Percentiles rank a stretch among this genome's conserved stretches.
These are phyloP conservation scores for Homarus gammarus DNA, from an alignment of 2,888 invertebrate genomes.

Conservation along the genomic window DNA sequence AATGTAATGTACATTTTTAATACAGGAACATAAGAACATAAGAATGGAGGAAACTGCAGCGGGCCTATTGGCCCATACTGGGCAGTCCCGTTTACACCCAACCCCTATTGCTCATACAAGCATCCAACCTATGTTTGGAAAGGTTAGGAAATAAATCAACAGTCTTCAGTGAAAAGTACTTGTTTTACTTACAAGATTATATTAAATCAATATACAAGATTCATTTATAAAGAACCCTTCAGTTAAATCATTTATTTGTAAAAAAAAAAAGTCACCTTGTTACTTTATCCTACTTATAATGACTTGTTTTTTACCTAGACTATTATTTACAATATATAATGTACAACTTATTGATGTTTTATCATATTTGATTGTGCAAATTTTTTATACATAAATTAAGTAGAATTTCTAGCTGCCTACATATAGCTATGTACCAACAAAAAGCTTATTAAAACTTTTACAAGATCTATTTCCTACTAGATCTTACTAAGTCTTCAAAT, in stretches of 20 bases:
- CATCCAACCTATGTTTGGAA: too few species aligned
- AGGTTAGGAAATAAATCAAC: too few species aligned
- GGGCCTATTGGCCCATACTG: too few species aligned
- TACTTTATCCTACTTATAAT: slow-evolving; percentile 61
- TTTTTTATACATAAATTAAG: slow-evolving; percentile 67
- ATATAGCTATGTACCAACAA: slow-evolving; percentile 64
- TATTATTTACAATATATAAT: slow-evolving; percentile 72
- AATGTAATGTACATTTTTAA: too few species aligned
- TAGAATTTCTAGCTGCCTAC: slow-evolving; percentile 64
- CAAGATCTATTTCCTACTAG: slow-evolving; percentile 48
- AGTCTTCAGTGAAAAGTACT: slow-evolving; percentile 42
- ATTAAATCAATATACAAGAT: slow-evolving; percentile 67
- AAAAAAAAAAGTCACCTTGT: slow-evolving; percentile 49
- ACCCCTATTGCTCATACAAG: too few species aligned
- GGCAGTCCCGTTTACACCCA: too few species aligned
- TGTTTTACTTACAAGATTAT: slow-evolving; percentile 69
- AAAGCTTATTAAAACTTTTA: slow-evolving; percentile 45
- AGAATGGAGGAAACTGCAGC: too few species aligned
- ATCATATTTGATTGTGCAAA: slow-evolving; percentile 68
- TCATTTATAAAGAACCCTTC: slow-evolving; percentile 58
- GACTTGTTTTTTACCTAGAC: slow-evolving; percentile 56
- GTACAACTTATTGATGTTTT: slow-evolving; percentile 55
- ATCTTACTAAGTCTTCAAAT: slow-evolving; percentile 55
- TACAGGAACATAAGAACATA: too few species aligned
- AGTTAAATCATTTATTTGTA: slow-evolving; percentile 43